phyloP scores from a whole-genome alignment of 2,888 invertebrate species.

The Omphaloscelis lunosa region DNA sequence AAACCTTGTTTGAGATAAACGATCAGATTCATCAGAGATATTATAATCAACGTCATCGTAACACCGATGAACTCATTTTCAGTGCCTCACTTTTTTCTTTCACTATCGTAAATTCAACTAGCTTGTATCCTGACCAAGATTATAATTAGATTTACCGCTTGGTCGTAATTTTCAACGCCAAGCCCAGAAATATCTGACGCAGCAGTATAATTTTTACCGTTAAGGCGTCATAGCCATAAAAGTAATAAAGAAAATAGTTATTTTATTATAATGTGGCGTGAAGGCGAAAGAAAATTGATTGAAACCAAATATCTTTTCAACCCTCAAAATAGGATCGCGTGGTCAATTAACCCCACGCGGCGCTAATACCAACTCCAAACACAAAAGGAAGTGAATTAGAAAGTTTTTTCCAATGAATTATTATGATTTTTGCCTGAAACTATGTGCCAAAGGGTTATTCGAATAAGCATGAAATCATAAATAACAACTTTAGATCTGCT shows the following conservation, averaged over 20 bases:
- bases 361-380: constrained; percentile 54
- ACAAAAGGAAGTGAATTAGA: constrained; percentile 63
- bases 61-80: constrained; percentile 7
- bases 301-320: constrained; percentile 53
- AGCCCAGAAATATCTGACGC: constrained; percentile 35
- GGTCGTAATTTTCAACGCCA: constrained; percentile 55
- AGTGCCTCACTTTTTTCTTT: constrained; percentile 19
- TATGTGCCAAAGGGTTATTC: constrained; percentile 33
- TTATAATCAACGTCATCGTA: not conserved
- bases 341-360: constrained; percentile 66
- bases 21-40: not conserved
- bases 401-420: constrained; percentile 55
- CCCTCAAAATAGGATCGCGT: constrained; percentile 66
- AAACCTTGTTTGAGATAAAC: not conserved
- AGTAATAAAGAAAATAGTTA: constrained; percentile 32
- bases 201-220: constrained; percentile 40
- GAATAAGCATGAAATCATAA: constrained; percentile 24
- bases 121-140: constrained; percentile 46
- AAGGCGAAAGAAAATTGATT: constrained; percentile 50
- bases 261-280: constrained; percentile 31
- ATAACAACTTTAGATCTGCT: constrained; percentile 29
- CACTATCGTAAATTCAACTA: constrained; percentile 39
- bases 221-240: constrained; percentile 28
- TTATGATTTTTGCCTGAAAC: constrained; percentile 33
- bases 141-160: constrained; percentile 61